A percentile compares a stretch with the other conserved stretches of the same genome.
Conservation (phyloP, 64 coral and sea anemone genomes). For the Stichodactyla helianthus region DNA sequence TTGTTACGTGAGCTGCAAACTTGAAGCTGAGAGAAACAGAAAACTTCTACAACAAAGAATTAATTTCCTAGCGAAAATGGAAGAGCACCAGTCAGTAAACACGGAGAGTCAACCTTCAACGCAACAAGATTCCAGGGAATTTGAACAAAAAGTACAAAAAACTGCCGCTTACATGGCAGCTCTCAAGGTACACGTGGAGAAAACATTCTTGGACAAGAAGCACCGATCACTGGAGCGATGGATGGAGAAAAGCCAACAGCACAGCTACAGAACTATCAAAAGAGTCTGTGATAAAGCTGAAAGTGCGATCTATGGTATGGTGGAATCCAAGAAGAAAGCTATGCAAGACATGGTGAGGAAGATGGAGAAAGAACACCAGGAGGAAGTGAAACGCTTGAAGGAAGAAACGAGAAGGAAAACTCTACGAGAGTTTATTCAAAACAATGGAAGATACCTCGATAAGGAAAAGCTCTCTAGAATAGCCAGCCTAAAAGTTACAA, state of each 20-base stretch:
- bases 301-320: constrained; percentile 5
- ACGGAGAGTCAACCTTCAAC: neutral
- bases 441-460: neutral
- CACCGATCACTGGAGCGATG: constrained; percentile 9
- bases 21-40: neutral
- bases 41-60: neutral
- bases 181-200: constrained; percentile 34
- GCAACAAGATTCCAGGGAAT: neutral
- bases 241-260: constrained; percentile 32
- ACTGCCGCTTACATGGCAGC: constrained; percentile 25
- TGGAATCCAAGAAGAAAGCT: neutral
- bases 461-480: neutral
- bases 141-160: constrained; percentile 11
- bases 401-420: constrained; percentile 5
- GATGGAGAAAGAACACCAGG: neutral
- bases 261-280: constrained; percentile 14
- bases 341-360: neutral
- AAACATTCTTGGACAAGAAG: constrained; percentile 39
- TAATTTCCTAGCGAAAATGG: neutral
- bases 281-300: constrained; percentile 29
- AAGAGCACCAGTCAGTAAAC: neutral
- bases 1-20: neutral
- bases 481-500: neutral
- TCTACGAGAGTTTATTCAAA: neutral
- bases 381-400: neutral